Base-by-base conservation (phyloP, 2,888 invertebrate species). In the Muschampia plurimacula region DNA sequence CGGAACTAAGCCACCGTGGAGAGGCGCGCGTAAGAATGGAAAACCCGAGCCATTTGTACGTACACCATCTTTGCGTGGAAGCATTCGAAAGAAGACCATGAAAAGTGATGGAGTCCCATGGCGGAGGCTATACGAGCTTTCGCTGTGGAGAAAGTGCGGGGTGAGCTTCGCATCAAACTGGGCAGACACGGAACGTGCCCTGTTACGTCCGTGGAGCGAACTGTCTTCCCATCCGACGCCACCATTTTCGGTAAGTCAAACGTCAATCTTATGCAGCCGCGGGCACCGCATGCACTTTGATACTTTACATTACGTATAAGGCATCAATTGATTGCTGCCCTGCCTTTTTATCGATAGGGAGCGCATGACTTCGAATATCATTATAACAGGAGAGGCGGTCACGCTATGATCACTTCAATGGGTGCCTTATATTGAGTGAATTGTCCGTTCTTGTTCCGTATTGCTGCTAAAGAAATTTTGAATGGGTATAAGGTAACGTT, bases 121-220 rank as follows among this genome's bases (percentile, higher is more conserved):
- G 95, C 92, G 94, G 78, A 91, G 94, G 81, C 85, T 96, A 75
- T 91, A 95, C 81, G 95, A 95, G 81, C 88, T 95, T 84, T 95
- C 95, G 59, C 85, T 95, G 77, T 92, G 95, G 88, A 91, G 95
- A 84, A 93, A 95, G 88, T 94, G 87, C 77, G 93, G 94, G 66
- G 92, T 94, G 76, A 93, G 87, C 83, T 94, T 94, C 78, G 90
- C 92, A 55, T 80, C 87, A 41, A 87, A 88, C 69, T 93, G 92
- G 62, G 91, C 93, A 49, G 92, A 93, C 76, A 81, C 86, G 52
- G 93, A 94, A 77, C 86, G 93, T 76, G 90, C 90, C 10, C 82
- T 92, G 71, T 84, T 93, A 70, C 88, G 90, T 74, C 91, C 89
- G 70, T 95, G 89, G 91, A 88, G 80, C 77, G 89, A 90, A 81